Percentiles rank a stretch among this genome's conserved stretches.
Evolutionary conservation across 2,113 vertebrate species (phyloP).

Genomic region (Pseudorectes ferrugineus): DNA sequence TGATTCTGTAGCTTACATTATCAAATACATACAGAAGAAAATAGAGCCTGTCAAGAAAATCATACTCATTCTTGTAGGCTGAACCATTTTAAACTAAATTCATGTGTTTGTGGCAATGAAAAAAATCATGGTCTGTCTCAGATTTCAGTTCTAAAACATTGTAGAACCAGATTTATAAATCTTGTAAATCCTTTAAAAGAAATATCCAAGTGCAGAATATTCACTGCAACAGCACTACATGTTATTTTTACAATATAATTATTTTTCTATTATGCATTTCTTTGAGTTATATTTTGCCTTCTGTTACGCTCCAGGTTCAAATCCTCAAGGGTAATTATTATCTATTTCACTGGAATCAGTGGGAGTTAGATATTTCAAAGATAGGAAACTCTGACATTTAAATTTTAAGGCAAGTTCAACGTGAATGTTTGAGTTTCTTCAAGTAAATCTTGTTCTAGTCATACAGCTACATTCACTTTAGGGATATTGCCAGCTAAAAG

Average conservation of each 20-base stretch:
- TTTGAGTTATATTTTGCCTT: constrained; percentile 22
- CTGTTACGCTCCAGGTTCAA: neutral
- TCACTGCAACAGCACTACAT: neutral
- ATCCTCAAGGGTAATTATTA: neutral
- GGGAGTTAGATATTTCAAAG: neutral
- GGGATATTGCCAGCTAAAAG: neutral
- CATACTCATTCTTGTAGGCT: neutral
- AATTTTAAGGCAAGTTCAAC: neutral
- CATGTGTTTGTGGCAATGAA: neutral
- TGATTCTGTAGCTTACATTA: neutral
- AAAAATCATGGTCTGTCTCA: neutral
- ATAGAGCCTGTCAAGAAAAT: neutral
- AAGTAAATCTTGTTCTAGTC: neutral
- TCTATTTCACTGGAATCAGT: constrained; percentile 11
- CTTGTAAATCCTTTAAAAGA: neutral
- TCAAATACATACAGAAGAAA: neutral
- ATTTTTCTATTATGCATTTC: neutral
- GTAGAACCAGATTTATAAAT: neutral
- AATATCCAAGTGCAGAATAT: neutral
- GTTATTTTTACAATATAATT: neutral
- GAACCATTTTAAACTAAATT: neutral
- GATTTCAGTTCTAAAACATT: neutral
- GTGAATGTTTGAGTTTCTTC: neutral
- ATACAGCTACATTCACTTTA: neutral
- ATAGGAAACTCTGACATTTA: neutral